Conservation (phyloP, 2,113 vertebrate species). For the Leucoraja erinaceus region DNA sequence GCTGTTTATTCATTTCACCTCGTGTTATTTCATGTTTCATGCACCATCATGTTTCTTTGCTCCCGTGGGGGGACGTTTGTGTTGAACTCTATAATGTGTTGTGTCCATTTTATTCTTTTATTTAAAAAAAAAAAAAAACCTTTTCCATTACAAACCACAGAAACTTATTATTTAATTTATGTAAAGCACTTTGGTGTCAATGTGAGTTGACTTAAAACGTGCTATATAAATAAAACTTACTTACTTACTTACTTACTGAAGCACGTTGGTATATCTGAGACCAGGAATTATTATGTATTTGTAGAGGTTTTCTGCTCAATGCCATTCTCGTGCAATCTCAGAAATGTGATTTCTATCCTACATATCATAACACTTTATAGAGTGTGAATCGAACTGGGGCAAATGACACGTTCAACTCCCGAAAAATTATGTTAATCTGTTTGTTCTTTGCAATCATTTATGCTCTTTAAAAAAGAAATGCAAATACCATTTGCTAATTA, state of each 20-base stretch:
- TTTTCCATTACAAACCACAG: too few species aligned
- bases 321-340: background rate
- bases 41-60: background rate
- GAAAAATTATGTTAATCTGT: background rate
- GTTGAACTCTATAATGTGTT: too few species aligned
- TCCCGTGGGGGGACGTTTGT: too few species aligned
- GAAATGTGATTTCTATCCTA: background rate
- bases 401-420: background rate
- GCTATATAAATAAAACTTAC: too few species aligned
- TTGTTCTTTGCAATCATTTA: background rate
- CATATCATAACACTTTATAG: background rate
- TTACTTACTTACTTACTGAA: too few species aligned
- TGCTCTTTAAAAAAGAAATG: background rate
- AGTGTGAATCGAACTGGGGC: background rate
- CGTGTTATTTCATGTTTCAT: too few species aligned
- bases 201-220: too few species aligned
- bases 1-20: background rate
- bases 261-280: background rate
- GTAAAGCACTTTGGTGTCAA: too few species aligned
- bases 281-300: background rate
- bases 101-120: too few species aligned
- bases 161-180: too few species aligned
- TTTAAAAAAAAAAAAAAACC: too few species aligned
- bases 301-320: background rate
- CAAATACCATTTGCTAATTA: background rate